Evolutionary conservation across 2,888 invertebrate genomes (phyloP), one percentile per base, ranked within the genome.

Genomic region (Magallana nippona): DNA sequence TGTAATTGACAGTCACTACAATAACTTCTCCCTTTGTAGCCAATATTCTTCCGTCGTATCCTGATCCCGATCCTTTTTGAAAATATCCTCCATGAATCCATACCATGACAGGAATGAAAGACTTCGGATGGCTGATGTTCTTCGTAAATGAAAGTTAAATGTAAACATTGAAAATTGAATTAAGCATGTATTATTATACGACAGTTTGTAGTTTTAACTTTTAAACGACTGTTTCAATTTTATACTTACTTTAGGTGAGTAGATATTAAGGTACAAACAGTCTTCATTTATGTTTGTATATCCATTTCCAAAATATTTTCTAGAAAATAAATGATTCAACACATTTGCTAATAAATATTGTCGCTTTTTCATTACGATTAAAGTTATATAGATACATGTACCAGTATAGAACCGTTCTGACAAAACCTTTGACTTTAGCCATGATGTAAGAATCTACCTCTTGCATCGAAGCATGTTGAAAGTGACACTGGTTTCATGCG

Each of bases 241-340:
- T 44, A 44, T 27, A 27, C 27, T 1, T 27, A 27, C 27, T 27
- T 27, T 27, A 2, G 27, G 27, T 27, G 27, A 27, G 27, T 27
- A 27, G 27, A 89, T 84, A 78, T 89, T 88, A 8, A 89, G 82
- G 82, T 87, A 88, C 10, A 89, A 79, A 82, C 88, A 89, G 63
- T 89, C 88, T 55, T 89, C 88, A 62, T 62, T 83, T 8, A 79
- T 62, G 19, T 87, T 81, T 32, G 84, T 83, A 78, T 84, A 89
- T 58, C 82, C 55, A 1, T 82, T 11, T 1, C 62, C 80, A 32
- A 89, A 88, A 63, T 85, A 86, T 82, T 78, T 85, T 13, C 88
- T 88, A 84, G 15, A 84, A 78, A n/a, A 62, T 17, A 44, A 44
- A 44, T 44, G 5, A 5, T 44, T 44, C 5, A 44, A 44, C 8